Percentiles rank a stretch among this genome's conserved stretches.
phyloP scores from a whole-genome alignment of 1,140 invertebrate genomes.

The Drosophila varians region DNA sequence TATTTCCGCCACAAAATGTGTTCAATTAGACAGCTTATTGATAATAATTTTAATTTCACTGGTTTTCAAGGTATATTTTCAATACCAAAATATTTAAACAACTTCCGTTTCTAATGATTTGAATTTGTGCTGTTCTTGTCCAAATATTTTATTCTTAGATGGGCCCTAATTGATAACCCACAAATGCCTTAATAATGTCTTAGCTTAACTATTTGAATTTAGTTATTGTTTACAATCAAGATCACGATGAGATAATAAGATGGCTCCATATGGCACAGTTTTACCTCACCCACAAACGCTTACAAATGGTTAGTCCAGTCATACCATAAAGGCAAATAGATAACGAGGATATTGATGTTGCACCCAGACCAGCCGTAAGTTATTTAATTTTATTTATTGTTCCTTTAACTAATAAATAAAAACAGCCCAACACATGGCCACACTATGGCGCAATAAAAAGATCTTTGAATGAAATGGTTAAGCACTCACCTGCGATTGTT shows the following conservation, averaged over 20 bases:
- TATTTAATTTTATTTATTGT: slow-evolving; percentile 23
- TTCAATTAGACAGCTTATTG: no score
- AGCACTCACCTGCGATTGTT: slow-evolving; percentile 89
- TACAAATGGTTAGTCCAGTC: neutral
- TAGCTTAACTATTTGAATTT: no score
- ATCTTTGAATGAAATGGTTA: slow-evolving; percentile 4
- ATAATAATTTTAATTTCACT: no score
- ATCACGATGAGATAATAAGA: neutral
- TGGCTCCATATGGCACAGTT: neutral
- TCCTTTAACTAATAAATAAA: neutral
- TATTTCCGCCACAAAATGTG: neutral
- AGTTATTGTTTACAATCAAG: no score
- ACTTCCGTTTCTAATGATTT: no score
- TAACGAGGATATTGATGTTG: neutral
- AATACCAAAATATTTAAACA: no score
- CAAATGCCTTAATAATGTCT: no score
- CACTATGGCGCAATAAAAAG: slow-evolving; percentile 26
- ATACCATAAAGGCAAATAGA: neutral
- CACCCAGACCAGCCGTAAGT: neutral
- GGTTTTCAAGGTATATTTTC: no score
- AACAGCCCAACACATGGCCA: neutral
- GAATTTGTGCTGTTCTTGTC: no score
- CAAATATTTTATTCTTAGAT: no score
- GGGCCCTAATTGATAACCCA: no score
- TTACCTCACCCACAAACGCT: neutral